phyloP scores from a whole-genome alignment of 2,888 invertebrate species.

The Carterocephalus palaemon region DNA sequence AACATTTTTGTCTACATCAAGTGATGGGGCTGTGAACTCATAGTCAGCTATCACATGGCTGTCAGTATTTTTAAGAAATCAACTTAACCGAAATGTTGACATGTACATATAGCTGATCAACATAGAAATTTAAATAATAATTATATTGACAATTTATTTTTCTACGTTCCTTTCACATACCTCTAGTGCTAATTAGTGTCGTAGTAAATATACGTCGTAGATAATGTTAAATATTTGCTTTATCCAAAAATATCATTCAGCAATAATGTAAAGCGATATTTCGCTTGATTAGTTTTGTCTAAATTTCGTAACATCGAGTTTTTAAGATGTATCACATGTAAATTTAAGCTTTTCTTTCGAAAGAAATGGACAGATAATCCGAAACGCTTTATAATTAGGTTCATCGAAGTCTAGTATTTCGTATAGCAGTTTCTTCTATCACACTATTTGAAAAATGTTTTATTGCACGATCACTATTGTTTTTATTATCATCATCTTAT shows the following conservation, averaged over 20 bases:
- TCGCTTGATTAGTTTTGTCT: conserved; percentile 22
- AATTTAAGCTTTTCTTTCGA: conserved; percentile 54
- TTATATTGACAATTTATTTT: conserved; percentile 76
- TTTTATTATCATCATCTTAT: conserved; percentile 27
- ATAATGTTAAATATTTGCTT: conserved; percentile 39
- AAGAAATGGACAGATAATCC: conserved; percentile 67
- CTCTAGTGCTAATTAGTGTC: conserved; percentile 44
- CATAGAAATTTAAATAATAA: conserved; percentile 72
- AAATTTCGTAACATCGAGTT: conserved; percentile 26
- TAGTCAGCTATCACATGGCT: conserved; percentile 80
- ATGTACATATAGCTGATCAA: conserved; percentile 76
- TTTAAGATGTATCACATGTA: conserved; percentile 35
- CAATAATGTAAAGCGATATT: conserved; percentile 39
- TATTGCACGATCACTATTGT: conserved; percentile 51
- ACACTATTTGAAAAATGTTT: conserved; percentile 61
- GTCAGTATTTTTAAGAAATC: conserved; percentile 77
- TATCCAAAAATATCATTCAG: conserved; percentile 42
- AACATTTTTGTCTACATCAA: conserved; percentile 69
- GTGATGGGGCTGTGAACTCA: conserved; percentile 66
- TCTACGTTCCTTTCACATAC: conserved; percentile 71
- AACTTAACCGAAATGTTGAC: conserved; percentile 74
- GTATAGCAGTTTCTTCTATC: conserved; percentile 63
- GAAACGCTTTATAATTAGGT: conserved; percentile 78
- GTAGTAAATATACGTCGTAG: conserved; percentile 36
- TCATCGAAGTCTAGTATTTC: conserved; percentile 70